Percentiles rank a stretch among this genome's conserved stretches.
phyloP scores from a whole-genome alignment of 2,888 invertebrate genomes.

The Zhengitettix transpicula region DNA sequence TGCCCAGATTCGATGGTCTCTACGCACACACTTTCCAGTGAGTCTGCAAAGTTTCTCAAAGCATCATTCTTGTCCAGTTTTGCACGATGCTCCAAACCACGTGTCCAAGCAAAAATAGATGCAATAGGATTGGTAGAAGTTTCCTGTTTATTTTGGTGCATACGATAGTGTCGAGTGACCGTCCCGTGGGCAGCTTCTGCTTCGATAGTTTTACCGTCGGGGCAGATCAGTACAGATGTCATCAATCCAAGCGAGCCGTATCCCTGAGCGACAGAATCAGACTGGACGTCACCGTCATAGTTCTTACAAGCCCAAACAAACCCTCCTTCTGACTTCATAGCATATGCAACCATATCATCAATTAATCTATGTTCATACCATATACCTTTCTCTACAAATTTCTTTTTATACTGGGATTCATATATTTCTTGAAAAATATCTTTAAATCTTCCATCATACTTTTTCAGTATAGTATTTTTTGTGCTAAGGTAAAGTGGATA shows the following conservation, averaged over 20 bases:
- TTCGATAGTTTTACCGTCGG: slow-evolving; percentile 95
- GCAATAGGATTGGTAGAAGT: slow-evolving; percentile 99
- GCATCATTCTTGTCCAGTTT: slow-evolving; percentile 73
- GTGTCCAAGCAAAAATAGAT: slow-evolving; percentile 97
- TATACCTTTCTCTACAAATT: slow-evolving; percentile 71
- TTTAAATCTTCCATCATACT: slow-evolving; percentile 91
- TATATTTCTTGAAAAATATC: slow-evolving; percentile 95
- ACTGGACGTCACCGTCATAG: slow-evolving; percentile 98
- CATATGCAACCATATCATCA: slow-evolving; percentile 98
- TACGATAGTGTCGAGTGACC: slow-evolving; percentile 77
- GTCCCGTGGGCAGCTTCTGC: slow-evolving; percentile 98
- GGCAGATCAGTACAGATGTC: slow-evolving; percentile 93
- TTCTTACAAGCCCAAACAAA: slow-evolving; percentile 99
- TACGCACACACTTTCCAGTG: slow-evolving; percentile 78
- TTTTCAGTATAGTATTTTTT: slow-evolving; percentile 92
- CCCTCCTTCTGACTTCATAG: slow-evolving; percentile 95
- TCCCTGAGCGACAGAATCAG: slow-evolving; percentile 95
- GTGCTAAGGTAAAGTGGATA: slow-evolving; percentile 90
- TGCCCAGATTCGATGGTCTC: slow-evolving; percentile 86
- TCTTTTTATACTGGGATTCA: slow-evolving; percentile 65
- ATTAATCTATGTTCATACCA: slow-evolving; percentile 98
- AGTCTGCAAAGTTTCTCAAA: slow-evolving; percentile 65
- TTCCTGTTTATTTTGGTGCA: slow-evolving; percentile 87
- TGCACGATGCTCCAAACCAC: slow-evolving; percentile 83
- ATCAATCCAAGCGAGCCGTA: slow-evolving; percentile 91